Percentiles rank a stretch among this genome's conserved stretches.
These are phyloP conservation scores for Tenthredo distinguenda DNA, from an alignment of 2,888 invertebrate genomes.

Conservation along the genomic window DNA sequence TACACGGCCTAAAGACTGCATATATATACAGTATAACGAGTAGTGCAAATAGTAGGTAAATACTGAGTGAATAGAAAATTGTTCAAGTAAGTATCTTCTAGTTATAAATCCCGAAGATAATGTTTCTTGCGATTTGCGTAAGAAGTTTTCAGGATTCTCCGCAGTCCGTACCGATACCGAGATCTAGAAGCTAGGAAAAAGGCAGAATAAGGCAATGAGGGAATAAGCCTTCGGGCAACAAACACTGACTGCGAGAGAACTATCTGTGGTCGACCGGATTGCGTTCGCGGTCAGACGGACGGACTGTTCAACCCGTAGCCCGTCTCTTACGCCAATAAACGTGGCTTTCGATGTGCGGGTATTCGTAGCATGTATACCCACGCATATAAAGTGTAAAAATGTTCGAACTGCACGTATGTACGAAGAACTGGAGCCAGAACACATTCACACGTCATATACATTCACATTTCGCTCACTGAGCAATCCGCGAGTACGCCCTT, in stretches of 20 bases:
- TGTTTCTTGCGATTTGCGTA: background rate
- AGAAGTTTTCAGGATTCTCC: background rate
- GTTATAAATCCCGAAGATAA: background rate
- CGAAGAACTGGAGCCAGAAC: background rate
- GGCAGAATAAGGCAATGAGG: background rate
- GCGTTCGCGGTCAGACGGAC: conserved; percentile 34
- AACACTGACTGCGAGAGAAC: background rate
- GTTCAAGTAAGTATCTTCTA: background rate
- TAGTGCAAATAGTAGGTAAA: background rate
- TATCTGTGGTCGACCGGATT: conserved; percentile 39
- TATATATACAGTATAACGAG: background rate
- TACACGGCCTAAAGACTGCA: background rate
- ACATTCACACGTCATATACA: background rate
- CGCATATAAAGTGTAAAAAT: background rate
- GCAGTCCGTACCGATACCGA: background rate
- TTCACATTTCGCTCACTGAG: background rate
- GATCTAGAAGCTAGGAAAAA: background rate
- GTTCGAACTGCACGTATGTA: background rate
- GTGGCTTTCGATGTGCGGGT: background rate
- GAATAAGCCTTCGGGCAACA: background rate
- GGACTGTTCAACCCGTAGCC: background rate
- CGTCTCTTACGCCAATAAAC: background rate
- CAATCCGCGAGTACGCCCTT: conserved; percentile 52
- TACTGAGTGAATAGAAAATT: background rate
- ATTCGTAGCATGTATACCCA: background rate